Conservation (phyloP, 2,888 invertebrate species). For the Calliopum simillimum region DNA sequence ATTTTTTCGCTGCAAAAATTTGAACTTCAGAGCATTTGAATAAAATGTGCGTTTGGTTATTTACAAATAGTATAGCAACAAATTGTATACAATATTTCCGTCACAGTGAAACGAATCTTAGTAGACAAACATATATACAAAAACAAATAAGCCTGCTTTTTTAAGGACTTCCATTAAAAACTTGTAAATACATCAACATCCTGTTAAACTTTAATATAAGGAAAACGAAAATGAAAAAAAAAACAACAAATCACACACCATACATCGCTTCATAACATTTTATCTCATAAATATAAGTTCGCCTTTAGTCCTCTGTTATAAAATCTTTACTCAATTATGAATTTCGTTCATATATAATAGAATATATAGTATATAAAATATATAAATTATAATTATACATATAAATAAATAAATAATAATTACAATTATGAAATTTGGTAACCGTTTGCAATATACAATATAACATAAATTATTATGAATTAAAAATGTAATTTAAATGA, state of each 20-base stretch:
- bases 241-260: too few species aligned
- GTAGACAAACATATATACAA: not conserved
- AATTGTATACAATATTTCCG: not conserved
- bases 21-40: not conserved
- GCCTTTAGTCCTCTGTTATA: not conserved
- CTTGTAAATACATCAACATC: conserved; percentile 11
- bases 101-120: conserved; percentile 10
- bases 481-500: not conserved
- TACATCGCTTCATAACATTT: not conserved
- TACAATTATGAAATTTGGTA: not conserved
- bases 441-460: conserved; percentile 11
- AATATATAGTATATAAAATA: too few species aligned
- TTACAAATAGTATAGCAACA: not conserved
- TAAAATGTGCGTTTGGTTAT: not conserved
- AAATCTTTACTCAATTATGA: too few species aligned
- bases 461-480: not conserved
- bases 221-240: too few species aligned
- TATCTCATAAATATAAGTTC: conserved; percentile 11
- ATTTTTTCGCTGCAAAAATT: not conserved
- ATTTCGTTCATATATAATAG: too few species aligned
- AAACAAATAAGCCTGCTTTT: not conserved
- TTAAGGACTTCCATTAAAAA: conserved; percentile 3
- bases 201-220: too few species aligned
- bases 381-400: too few species aligned
- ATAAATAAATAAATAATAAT: too few species aligned